Conservation (phyloP, 1,140 invertebrate genomes). For the Oscheius sp. region DNA sequence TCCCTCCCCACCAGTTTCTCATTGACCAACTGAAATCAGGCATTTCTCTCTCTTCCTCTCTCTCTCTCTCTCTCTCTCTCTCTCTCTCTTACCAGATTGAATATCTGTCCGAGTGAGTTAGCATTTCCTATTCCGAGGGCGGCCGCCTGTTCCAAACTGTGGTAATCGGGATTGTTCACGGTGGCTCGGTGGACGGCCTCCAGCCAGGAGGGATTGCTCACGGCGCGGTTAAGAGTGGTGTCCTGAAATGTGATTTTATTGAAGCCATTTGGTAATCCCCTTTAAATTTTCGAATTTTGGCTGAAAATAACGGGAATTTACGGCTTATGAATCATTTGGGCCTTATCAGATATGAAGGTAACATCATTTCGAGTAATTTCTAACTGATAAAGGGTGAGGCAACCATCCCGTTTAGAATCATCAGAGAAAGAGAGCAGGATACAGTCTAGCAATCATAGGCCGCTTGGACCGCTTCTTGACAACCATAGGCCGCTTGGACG, state of each 20-base stretch:
- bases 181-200: slow-evolving; percentile 32
- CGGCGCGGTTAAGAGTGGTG: slow-evolving; percentile 25
- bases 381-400: too few species aligned
- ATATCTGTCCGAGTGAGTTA: slow-evolving; percentile 55
- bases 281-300: too few species aligned
- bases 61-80: neutral
- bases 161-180: slow-evolving; percentile 42
- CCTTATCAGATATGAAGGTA: too few species aligned
- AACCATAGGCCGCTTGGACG: too few species aligned
- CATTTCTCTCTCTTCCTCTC: neutral
- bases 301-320: too few species aligned
- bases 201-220: slow-evolving; percentile 49
- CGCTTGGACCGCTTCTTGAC: too few species aligned
- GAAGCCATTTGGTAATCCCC: too few species aligned
- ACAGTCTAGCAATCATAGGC: too few species aligned
- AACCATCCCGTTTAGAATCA: too few species aligned
- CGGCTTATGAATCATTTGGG: too few species aligned
- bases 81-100: slow-evolving; percentile 26
- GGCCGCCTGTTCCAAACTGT: slow-evolving; percentile 50
- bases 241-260: slow-evolving; percentile 34
- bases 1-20: neutral
- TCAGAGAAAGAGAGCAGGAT: too few species aligned
- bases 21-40: neutral
- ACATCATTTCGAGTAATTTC: too few species aligned
- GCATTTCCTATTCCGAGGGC: slow-evolving; percentile 60